Base-by-base conservation (phyloP, 2,888 invertebrate species). In the Campoplex capitator region DNA sequence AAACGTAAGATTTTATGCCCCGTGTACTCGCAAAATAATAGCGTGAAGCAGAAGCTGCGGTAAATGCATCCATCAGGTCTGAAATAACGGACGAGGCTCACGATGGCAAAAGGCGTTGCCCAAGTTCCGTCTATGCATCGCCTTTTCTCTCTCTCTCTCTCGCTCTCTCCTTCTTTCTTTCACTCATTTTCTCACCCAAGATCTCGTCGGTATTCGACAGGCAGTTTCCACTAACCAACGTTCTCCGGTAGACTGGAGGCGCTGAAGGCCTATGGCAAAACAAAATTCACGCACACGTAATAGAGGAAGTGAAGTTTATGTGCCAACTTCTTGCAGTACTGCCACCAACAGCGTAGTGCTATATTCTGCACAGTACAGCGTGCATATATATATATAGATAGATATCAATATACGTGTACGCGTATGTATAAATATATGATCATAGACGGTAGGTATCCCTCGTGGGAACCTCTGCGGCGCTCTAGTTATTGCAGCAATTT, bases 301-400 rank as follows among this genome's bases (percentile, higher is more conserved):
- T 87, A 83, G 87, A 88, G 89, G 89, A 89, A 89, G 88, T 88
- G 87, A 87, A 87, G 87, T 88, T 89, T 89, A 89, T 89, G 89
- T 87, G 86, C 85, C 86, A 89, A 89, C 88, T 89, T 87, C 84
- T 89, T 89, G 87, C 84, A 86, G 67, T 84, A 87, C 75, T 71
- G 81, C 84, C 77, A 86, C 56, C 28, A 77, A 56, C 65, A 81
- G 62, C 79, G 78, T 84, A 87, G 79, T 62, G 78, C 56, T 78
- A 51, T 82, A 73, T 38, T 62, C 71, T 65, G 32, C 67, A n/a
- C 18, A 13, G 65, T 67, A 54, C 35, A 28, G 18, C 45, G 16
- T 56, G 56, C 71, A 76, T 76, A 45, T 58, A 35, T 70, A 35
- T 45, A 35, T 70, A 18, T 23, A 23, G 23, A 51, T 54, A 56